A percentile compares a stretch with the other conserved stretches of the same genome.
Evolutionary conservation across 2,113 vertebrate species (phyloP).

Genomic region (Neogale vison): DNA sequence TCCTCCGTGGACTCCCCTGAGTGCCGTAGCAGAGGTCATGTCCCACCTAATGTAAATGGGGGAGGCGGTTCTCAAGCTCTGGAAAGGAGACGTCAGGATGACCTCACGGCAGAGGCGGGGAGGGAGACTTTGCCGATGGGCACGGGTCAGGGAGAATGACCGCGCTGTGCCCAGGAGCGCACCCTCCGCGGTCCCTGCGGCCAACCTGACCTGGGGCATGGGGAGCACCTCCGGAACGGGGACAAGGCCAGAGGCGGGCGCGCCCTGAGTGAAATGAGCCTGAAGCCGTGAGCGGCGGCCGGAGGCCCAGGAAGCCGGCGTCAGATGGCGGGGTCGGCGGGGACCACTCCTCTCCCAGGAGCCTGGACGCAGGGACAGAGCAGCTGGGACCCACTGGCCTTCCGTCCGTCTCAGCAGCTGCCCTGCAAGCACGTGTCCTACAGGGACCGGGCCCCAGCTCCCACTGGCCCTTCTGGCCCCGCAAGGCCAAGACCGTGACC

Average conservation of each 20-base stretch:
- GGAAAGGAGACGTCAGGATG: neutral
- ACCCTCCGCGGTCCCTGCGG: accelerated
- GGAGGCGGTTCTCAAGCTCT: neutral
- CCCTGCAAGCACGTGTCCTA: neutral
- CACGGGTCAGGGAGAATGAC: neutral
- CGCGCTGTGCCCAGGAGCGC: no score
- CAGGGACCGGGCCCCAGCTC: neutral
- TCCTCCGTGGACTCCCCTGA: neutral
- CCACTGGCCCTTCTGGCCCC: neutral
- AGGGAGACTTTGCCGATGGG: neutral
- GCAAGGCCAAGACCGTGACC: constrained; percentile 85
- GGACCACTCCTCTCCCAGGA: neutral
- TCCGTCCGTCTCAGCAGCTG: no score
- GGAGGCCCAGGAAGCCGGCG: accelerated
- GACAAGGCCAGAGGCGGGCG: neutral
- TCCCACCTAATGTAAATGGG: neutral
- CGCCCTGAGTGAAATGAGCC: neutral
- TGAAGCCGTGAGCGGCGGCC: accelerated
- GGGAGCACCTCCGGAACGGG: neutral
- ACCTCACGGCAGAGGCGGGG: neutral
- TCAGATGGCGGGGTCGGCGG: accelerated
- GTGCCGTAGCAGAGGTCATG: neutral
- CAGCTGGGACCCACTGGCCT: no score
- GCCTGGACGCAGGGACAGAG: neutral
- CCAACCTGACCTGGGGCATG: neutral